Evolutionary conservation across 1,140 invertebrate species (phyloP).

Genomic region (Hypsibius dujardini): DNA sequence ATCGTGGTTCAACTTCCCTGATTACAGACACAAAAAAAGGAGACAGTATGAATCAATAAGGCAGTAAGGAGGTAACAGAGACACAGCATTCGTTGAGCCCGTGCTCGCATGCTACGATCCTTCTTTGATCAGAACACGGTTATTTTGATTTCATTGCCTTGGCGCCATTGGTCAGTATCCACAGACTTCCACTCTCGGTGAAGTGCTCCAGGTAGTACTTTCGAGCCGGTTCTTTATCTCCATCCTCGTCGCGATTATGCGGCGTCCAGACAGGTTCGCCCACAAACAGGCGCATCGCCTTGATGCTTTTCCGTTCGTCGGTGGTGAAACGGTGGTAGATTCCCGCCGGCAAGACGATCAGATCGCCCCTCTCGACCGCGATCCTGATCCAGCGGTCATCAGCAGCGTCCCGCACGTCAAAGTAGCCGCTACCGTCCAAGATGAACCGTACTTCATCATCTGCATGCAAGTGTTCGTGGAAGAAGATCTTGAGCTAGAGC

Average conservation of each 20-base stretch:
- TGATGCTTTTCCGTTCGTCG: conserved; percentile 65
- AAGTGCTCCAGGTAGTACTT: no score
- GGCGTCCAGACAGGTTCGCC: conserved; percentile 82
- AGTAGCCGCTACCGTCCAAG: conserved; percentile 73
- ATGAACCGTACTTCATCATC: conserved; percentile 90
- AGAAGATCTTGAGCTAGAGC: conserved; percentile 67
- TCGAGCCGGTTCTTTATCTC: neutral
- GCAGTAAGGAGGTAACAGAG: no score
- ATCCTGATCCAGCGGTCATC: conserved; percentile 87
- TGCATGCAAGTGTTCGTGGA: conserved; percentile 78
- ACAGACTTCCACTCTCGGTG: no score
- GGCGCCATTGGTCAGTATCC: no score
- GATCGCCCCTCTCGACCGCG: conserved; percentile 58
- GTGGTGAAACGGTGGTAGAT: conserved; percentile 94
- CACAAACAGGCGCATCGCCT: conserved; percentile 65
- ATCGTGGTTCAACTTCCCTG: no score
- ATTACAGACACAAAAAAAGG: no score
- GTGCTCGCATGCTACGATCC: no score
- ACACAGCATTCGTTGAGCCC: no score
- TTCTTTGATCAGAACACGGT: no score
- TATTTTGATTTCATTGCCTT: no score
- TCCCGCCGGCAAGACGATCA: conserved; percentile 80
- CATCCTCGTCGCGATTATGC: conserved; percentile 44
- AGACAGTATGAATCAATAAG: no score
- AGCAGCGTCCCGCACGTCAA: conserved; percentile 76